Evolutionary conservation across 2,888 invertebrate species (phyloP).

Genomic region (Noctua janthe): DNA sequence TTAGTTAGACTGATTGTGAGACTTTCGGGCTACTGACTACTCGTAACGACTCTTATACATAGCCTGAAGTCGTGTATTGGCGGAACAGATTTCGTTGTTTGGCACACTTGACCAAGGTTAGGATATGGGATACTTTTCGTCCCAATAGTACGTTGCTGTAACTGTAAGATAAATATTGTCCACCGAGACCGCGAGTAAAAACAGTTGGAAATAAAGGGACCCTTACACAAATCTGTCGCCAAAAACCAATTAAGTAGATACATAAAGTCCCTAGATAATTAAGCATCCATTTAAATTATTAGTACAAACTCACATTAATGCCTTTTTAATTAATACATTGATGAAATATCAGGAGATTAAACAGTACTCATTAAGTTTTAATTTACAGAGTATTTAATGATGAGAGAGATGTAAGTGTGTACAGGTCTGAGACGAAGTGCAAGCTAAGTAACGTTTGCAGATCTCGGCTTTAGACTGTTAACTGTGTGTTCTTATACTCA

Average conservation of each 20-base stretch:
- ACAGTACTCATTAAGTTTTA: slow-evolving; percentile 36
- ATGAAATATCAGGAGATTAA: slow-evolving; percentile 29
- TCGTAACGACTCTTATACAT: too few relatives aligned
- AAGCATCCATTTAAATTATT: slow-evolving; percentile 4
- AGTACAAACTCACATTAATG: slow-evolving; percentile 33
- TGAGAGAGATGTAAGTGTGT: slow-evolving; percentile 1
- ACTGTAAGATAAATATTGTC: neutral
- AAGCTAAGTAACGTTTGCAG: too few relatives aligned
- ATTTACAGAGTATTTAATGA: slow-evolving; percentile 29
- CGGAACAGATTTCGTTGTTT: too few relatives aligned
- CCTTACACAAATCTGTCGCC: neutral
- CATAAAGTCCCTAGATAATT: slow-evolving; percentile 12
- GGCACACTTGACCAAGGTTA: neutral
- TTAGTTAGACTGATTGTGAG: too few relatives aligned
- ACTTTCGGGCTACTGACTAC: too few relatives aligned
- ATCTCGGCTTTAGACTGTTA: too few relatives aligned
- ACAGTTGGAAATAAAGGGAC: neutral
- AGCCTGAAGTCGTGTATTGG: too few relatives aligned
- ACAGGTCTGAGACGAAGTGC: too few relatives aligned
- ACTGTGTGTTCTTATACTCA: too few relatives aligned
- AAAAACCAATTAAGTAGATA: slow-evolving; percentile 6
- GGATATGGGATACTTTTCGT: neutral
- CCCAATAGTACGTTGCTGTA: neutral
- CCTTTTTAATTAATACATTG: slow-evolving; percentile 49
- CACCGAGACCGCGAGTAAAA: neutral